A percentile compares a stretch with the other conserved stretches of the same genome.
Evolutionary conservation across 92 coral and sea anemone genomes (phyloP).

Genomic region (Actinernus sp.): DNA sequence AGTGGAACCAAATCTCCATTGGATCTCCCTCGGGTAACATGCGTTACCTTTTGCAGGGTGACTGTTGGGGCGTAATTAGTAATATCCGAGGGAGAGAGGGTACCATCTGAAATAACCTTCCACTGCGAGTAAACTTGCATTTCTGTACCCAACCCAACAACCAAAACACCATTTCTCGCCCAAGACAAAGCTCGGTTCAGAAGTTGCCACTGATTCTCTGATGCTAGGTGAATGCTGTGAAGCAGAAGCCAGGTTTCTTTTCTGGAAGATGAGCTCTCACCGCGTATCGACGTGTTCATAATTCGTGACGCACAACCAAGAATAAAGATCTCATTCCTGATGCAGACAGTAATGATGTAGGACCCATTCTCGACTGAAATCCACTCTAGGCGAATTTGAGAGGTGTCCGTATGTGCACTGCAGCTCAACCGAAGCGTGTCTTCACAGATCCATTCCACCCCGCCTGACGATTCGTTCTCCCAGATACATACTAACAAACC

Average conservation of each 20-base stretch:
- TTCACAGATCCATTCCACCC: constrained; percentile 93
- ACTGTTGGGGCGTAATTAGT: constrained; percentile 81
- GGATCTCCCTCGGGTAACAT: constrained; percentile 54
- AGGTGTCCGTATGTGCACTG: constrained; percentile 51
- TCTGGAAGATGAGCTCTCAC: constrained; percentile 62
- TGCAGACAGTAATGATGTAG: constrained; percentile 83
- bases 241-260: constrained; percentile 90
- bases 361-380: constrained; percentile 94
- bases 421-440: constrained; percentile 80
- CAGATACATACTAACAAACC: constrained; percentile 86
- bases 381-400: constrained; percentile 93
- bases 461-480: constrained; percentile 98
- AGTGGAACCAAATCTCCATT: constrained; percentile 78
- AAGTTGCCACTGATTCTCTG: constrained; percentile 92
- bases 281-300: constrained; percentile 61
- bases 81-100: constrained; percentile 68
- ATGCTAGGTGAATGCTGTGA: constrained; percentile 80
- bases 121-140: constrained; percentile 98
- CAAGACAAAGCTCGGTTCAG: constrained; percentile 88
- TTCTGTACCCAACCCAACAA: constrained; percentile 96
- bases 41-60: constrained; percentile 70
- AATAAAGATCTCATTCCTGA: constrained; percentile 87
- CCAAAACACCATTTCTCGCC: constrained; percentile 93
- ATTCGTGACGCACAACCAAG: constrained; percentile 78
- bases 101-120: constrained; percentile 81